These are phyloP conservation scores for Psilopogon haemacephalus DNA, from an alignment of 2,113 vertebrate species.

Conservation along the genomic window DNA sequence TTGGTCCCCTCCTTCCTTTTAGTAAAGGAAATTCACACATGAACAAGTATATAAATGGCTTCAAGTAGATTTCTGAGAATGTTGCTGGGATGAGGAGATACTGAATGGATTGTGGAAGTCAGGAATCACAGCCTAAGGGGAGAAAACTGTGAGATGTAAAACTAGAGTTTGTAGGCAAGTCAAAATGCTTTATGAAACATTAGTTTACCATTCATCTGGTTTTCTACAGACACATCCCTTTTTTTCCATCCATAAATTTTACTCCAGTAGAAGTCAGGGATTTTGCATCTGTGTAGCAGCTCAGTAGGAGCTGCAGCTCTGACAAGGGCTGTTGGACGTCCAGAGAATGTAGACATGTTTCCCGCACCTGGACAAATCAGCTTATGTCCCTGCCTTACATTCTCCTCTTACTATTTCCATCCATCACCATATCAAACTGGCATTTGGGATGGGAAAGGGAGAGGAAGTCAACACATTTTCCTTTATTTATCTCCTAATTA, in stretches of 20 bases:
- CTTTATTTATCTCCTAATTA: conserved; percentile 3
- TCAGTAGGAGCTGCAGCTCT: conserved; percentile 21
- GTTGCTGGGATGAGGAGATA: background rate
- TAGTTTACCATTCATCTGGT: conserved; percentile 10
- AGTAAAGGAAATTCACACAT: background rate
- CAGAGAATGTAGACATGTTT: background rate
- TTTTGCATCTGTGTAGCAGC: conserved; percentile 36
- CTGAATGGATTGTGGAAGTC: background rate
- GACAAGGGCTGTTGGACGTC: background rate
- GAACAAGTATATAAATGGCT: background rate
- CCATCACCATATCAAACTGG: background rate
- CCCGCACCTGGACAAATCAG: conserved; percentile 21
- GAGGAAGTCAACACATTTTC: background rate
- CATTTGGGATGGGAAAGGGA: background rate
- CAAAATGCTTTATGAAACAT: conserved; percentile 23
- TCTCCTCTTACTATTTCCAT: background rate
- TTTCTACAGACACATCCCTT: background rate
- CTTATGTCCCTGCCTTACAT: background rate
- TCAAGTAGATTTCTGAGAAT: background rate
- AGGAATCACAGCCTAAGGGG: background rate
- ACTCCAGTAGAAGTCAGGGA: background rate
- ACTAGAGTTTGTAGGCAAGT: background rate
- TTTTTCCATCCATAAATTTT: conserved; percentile 52
- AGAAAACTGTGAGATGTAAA: background rate
- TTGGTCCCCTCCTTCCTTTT: background rate